These are phyloP conservation scores for Lucifuga dentata DNA, from an alignment of 2,113 vertebrate genomes.

Conservation along the genomic window DNA sequence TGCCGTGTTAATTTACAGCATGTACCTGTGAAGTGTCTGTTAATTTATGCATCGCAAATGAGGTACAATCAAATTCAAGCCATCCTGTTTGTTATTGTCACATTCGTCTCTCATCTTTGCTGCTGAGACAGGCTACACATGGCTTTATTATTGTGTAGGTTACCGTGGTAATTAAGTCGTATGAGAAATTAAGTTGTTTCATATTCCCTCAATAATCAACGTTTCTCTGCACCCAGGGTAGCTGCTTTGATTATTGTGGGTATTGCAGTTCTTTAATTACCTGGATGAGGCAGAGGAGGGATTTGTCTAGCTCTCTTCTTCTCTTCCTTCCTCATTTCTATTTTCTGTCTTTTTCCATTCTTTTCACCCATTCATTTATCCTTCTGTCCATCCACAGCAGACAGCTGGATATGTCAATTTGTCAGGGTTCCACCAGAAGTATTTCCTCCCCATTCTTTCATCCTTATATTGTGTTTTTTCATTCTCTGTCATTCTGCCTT, in stretches of 20 bases:
- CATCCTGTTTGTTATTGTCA: not conserved
- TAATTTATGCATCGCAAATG: constrained; percentile 45
- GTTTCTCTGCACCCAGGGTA: constrained; percentile 29
- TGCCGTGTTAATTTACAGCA: constrained; percentile 3
- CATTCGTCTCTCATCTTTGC: not conserved
- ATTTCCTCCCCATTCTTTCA: constrained; percentile 12
- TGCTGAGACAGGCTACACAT: not conserved
- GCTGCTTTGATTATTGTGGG: constrained; percentile 43
- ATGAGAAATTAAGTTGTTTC: constrained; percentile 3
- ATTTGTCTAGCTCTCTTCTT: constrained; percentile 25
- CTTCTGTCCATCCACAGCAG: not conserved
- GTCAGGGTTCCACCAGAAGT: not conserved
- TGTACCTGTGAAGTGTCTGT: constrained; percentile 56
- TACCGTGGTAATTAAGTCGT: not conserved
- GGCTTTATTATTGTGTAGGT: not conserved
- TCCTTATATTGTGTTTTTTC: not conserved
- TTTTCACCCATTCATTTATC: too few species aligned
- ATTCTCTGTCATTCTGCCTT: constrained; percentile 13
- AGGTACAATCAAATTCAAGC: not conserved
- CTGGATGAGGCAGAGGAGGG: constrained; percentile 23
- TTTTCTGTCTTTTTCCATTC: not conserved
- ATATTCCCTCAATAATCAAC: constrained; percentile 48
- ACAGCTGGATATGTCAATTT: not conserved
- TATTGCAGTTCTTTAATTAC: constrained; percentile 50
- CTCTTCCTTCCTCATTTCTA: not conserved